Base-by-base conservation (phyloP, 30 jellyfish, hydroid and myxozoan genomes). In the Sanderia malayensis region DNA sequence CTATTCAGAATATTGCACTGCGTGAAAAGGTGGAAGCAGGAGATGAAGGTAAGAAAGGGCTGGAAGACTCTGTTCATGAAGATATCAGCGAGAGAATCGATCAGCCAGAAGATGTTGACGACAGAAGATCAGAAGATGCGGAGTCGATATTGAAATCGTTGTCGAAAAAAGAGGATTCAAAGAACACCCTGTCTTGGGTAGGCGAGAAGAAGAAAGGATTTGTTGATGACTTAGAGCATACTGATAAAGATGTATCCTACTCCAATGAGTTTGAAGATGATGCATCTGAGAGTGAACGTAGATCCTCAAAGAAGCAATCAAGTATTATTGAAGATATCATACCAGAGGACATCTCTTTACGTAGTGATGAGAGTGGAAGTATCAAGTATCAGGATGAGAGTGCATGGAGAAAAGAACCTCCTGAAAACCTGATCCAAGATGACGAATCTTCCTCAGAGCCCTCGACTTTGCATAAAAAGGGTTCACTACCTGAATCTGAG, bases 1-100 rank as follows among this genome's bases (percentile, higher is more conserved):
- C 96, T 0, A 29, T 92, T 44, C 92, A 75, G 26, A 83, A 61
- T 30, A 53, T 83, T 19, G 60, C 73, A 13, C 77, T 25, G 24
- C 52, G 30, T 23, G 58, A 58, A 18, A 26, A 32, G 1, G 61
- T 23, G 66, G 75, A 63, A 13, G 52, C n/a, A n/a, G 13, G 52
- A 37, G 13, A 4, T 37, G 52, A 37, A 37, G 52, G 10, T 37
- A 6, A 6, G 10, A 13, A 37, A 37, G 52, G 10, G 52, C 13
- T 37, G 0, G 79, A 66, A 19, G 9, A 63, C 53, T 66, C 79
- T 17, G 31, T 66, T 17, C 29, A 44, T 2, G 69, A 65, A 59
- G 47, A 21, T 6, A 23, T 53, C 0, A 65, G 69, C 21, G 82
- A 78, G 25, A 7, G 15, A 2, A 23, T 34, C 26, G 75, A 49